These are phyloP conservation scores for Philhelius pedissequus DNA, from an alignment of 2,888 invertebrate species.

Conservation along the genomic window DNA sequence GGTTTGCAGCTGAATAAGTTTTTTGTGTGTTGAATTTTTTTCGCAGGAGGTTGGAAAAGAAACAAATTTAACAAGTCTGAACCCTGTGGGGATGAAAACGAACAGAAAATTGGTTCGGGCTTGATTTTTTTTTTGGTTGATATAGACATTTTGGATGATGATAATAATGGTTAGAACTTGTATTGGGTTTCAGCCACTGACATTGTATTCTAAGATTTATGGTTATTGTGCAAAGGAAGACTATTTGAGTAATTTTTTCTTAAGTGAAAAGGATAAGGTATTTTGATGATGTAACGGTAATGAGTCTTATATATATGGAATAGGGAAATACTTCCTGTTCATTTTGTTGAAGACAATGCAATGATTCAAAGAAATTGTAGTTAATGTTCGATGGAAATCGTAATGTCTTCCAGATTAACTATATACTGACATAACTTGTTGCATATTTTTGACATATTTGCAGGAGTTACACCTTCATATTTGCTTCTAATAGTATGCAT, in stretches of 20 bases:
- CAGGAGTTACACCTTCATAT: no score
- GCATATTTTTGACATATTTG: no score
- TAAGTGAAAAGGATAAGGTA: conserved; percentile 21
- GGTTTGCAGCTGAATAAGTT: conserved; percentile 26
- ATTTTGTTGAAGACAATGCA: neutral
- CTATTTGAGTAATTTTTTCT: conserved; percentile 17
- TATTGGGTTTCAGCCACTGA: conserved; percentile 39
- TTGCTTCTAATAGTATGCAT: no score
- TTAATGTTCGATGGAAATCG: neutral
- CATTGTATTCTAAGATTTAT: conserved; percentile 46
- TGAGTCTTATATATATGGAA: neutral
- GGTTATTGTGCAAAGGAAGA: conserved; percentile 33
- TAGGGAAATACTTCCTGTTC: neutral
- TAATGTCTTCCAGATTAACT: neutral
- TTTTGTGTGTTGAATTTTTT: neutral
- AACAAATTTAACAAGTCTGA: conserved; percentile 3
- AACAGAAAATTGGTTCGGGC: conserved; percentile 46
- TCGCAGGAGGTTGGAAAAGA: neutral
- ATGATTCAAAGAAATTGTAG: neutral
- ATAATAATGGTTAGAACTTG: conserved; percentile 19
- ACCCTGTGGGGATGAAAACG: conserved; percentile 29
- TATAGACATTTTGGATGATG: neutral
- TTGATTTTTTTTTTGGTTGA: neutral
- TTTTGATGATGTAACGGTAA: neutral
- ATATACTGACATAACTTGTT: neutral